Evolutionary conservation across 2,888 invertebrate genomes (phyloP), one percentile per base, ranked within the genome.

Genomic region (Lucinisca nassula): DNA sequence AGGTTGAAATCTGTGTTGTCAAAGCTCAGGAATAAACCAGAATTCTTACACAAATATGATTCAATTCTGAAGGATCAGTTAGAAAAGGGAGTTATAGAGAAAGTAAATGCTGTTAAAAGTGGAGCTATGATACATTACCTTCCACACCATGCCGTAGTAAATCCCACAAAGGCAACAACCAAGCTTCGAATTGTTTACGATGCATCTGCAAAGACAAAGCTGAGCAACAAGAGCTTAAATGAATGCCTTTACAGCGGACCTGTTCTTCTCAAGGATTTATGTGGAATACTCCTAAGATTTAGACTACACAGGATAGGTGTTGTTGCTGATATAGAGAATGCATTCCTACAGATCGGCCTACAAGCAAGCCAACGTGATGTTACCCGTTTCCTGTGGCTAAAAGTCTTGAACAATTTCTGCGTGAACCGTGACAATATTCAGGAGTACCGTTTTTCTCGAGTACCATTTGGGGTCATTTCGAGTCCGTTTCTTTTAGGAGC

Each of bases 161-260:
- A n/a, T 12, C 79, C 75, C 4, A 37, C 72, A 51, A 81, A 55
- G 58, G 74, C 80, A 1, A 81, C 55, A 0, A 81, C 80, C 1
- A 81, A 81, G 38, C 14, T 81, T 0, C 21, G 74, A 51, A 67
- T 81, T 8, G 80, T 74, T 8, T 73, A 55, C 32, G 51, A 81
- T 55, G 80, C 80, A 24, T 81, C 80, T 24, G 51, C 80, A 30
- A 82, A 84, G 58, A 17, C 32, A 10, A 70, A 12, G 10, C n/a
- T 27, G 21, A 24, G 40, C 21, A 40, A 73, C 70, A 45, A 67
- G 1, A 86, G 86, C 40, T 49, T 84, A 35, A 85, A 85, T 76
- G 85, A 85, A n/a, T 85, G 85, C 37, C 81, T 85, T 38, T 38
- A 49, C 30, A 79, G 74, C 38, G 85, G 82, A 32, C 82, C 82